Percentiles rank a stretch among this genome's conserved stretches.
Conservation (phyloP, 2,113 vertebrate species). For the Hippocampus mohnikei region DNA sequence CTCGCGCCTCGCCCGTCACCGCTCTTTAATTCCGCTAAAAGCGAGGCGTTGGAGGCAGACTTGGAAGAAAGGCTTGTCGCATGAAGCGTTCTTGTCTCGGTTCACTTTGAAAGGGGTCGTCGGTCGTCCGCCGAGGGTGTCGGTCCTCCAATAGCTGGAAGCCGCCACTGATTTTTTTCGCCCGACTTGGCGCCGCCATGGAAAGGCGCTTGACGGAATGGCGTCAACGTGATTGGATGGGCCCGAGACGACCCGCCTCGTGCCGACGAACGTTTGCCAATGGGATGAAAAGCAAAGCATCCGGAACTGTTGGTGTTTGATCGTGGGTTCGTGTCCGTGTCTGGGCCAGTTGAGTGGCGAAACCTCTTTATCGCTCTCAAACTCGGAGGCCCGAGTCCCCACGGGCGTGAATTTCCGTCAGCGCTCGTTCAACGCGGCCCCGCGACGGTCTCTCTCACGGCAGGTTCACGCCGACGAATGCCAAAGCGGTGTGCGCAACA, state of each 20-base stretch:
- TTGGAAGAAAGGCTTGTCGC: conserved; percentile 35
- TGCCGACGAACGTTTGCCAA: background rate
- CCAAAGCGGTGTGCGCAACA: too few relatives aligned
- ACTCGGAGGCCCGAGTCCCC: background rate
- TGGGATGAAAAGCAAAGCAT: background rate
- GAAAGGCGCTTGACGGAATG: background rate
- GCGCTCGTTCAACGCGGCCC: too few relatives aligned
- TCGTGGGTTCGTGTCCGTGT: background rate
- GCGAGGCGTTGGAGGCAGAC: conserved; percentile 31
- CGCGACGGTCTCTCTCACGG: too few relatives aligned
- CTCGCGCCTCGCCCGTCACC: conserved; percentile 36
- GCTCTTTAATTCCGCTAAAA: conserved; percentile 46
- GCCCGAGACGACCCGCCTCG: background rate
- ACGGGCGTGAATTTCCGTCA: too few relatives aligned
- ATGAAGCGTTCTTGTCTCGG: conserved; percentile 21
- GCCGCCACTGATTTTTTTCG: conserved; percentile 2
- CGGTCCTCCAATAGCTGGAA: conserved; percentile 27
- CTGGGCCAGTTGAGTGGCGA: background rate
- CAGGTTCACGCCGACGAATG: too few relatives aligned
- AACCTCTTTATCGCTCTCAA: background rate
- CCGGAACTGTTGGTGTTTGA: background rate
- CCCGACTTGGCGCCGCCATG: too few relatives aligned
- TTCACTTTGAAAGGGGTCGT: conserved; percentile 35
- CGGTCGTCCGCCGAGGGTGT: conserved; percentile 23
- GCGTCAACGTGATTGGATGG: background rate